These are phyloP conservation scores for Polypterus bichir DNA, from an alignment of 2,113 vertebrate species.

Conservation along the genomic window DNA sequence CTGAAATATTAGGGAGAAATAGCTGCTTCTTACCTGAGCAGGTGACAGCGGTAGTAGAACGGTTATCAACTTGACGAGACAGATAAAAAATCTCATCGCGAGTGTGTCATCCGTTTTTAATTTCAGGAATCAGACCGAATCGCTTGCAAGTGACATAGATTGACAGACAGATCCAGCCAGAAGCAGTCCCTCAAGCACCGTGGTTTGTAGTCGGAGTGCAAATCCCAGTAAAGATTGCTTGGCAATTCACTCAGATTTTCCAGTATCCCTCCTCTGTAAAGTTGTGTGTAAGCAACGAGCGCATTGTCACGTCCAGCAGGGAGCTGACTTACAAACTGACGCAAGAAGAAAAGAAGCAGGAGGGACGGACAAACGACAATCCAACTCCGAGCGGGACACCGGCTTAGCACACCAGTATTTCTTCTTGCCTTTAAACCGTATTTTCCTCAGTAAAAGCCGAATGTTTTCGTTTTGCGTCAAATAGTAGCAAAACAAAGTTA, in stretches of 20 bases:
- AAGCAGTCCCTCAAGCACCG: no score
- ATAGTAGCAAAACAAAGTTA: no score
- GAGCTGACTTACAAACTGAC: neutral
- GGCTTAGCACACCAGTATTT: no score
- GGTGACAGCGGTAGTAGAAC: slow-evolving; percentile 46
- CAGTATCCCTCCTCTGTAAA: slow-evolving; percentile 18
- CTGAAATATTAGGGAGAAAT: no score
- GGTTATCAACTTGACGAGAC: slow-evolving; percentile 34
- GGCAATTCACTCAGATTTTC: slow-evolving; percentile 1
- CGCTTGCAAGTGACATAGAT: slow-evolving; percentile 18
- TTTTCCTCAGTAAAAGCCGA: no score
- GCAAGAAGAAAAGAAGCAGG: no score
- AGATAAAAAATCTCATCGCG: slow-evolving; percentile 41
- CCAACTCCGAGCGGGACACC: no score
- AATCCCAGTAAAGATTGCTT: neutral
- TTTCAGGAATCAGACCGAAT: slow-evolving; percentile 8
- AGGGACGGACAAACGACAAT: no score
- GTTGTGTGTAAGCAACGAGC: slow-evolving; percentile 8
- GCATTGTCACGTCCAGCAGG: slow-evolving; percentile 29
- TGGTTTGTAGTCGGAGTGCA: neutral
- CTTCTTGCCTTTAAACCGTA: no score
- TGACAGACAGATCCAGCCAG: no score
- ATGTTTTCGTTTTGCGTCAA: no score
- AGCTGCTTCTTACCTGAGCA: slow-evolving; percentile 41
- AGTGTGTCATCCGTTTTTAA: slow-evolving; percentile 17